Evolutionary conservation across 2,797 vertebrate genomes (phyloP).

Genomic region (Masticophis lateralis): DNA sequence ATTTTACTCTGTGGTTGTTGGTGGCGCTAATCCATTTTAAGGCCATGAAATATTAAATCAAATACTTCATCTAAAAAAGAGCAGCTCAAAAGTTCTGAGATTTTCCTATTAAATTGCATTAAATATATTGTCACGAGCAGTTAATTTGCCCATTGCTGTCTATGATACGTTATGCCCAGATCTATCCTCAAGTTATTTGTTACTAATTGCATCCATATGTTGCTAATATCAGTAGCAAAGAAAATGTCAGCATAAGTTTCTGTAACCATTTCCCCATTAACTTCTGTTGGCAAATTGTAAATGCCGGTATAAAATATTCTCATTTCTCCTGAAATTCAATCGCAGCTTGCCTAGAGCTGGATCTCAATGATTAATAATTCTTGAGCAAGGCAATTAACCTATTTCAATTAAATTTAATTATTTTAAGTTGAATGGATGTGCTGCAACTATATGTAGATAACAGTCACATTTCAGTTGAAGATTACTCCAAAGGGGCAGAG

Average conservation of each 20-base stretch:
- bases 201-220: neutral
- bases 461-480: neutral
- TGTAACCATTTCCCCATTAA: constrained; percentile 23
- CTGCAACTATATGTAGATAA: neutral
- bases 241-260: neutral
- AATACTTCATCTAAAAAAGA: neutral
- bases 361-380: neutral
- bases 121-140: neutral
- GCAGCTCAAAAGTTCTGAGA: neutral
- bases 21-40: neutral
- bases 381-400: neutral
- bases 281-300: constrained; percentile 24
- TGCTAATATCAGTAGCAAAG: constrained; percentile 12
- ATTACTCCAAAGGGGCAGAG: neutral
- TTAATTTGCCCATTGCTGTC: neutral
- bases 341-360: neutral
- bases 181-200: constrained; percentile 15
- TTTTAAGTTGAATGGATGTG: neutral
- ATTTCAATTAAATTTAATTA: neutral
- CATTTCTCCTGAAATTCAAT: neutral
- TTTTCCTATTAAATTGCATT: neutral
- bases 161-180: neutral
- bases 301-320: neutral
- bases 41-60: neutral
- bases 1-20: neutral